Conservation (phyloP, 2,113 vertebrate species). For the Forbesichthys agassizii region DNA sequence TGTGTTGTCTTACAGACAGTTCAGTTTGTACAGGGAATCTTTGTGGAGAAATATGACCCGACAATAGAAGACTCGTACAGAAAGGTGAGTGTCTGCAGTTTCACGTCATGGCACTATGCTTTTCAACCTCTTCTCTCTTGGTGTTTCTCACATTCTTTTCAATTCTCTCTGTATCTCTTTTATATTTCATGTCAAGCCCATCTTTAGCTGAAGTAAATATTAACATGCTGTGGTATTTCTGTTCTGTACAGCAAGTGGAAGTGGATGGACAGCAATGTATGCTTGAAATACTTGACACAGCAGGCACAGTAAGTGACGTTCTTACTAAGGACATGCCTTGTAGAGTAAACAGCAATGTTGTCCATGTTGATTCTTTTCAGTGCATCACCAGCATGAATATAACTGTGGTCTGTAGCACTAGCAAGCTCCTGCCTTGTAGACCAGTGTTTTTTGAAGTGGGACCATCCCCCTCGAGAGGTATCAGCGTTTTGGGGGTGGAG, state of each 20-base stretch:
- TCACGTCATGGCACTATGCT: slow-evolving; percentile 37
- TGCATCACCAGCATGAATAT: slow-evolving; percentile 2
- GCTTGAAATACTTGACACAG: slow-evolving; percentile 99
- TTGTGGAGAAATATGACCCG: slow-evolving; percentile 99
- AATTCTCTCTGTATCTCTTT: neutral
- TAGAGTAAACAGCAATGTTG: neutral
- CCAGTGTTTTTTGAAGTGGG: neutral
- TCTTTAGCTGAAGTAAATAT: slow-evolving; percentile 21
- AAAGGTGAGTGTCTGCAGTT: slow-evolving; percentile 85
- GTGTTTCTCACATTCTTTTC: slow-evolving; percentile 12
- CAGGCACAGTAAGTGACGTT: slow-evolving; percentile 90
- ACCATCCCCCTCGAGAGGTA: no score
- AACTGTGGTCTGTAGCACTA: neutral
- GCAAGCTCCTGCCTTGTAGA: neutral
- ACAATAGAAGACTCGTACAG: slow-evolving; percentile 99
- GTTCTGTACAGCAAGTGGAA: slow-evolving; percentile 90
- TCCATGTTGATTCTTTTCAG: neutral
- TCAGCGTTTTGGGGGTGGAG: no score
- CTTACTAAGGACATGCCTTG: neutral
- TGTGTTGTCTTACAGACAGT: slow-evolving; percentile 83
- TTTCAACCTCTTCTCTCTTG: slow-evolving; percentile 1
- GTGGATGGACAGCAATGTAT: slow-evolving; percentile 99
- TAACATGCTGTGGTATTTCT: slow-evolving; percentile 1
- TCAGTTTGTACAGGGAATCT: slow-evolving; percentile 99
- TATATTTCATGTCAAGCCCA: neutral